These are phyloP conservation scores for Cistogaster globosa DNA, from an alignment of 2,888 invertebrate genomes.

Conservation along the genomic window DNA sequence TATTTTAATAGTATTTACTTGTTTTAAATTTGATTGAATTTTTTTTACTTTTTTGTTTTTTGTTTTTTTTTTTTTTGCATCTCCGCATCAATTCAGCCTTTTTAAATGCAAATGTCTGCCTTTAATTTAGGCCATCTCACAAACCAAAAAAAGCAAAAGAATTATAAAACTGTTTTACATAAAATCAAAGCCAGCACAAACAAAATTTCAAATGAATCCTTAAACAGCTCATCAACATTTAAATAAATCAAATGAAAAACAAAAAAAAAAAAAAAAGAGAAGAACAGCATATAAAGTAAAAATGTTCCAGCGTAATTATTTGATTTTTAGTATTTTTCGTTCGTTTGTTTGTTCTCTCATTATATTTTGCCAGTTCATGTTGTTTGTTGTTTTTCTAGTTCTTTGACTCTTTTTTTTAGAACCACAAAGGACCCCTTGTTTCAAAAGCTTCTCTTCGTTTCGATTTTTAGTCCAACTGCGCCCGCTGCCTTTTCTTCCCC, in stretches of 20 bases:
- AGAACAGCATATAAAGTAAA: conserved; percentile 14
- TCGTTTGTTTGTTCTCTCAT: conserved; percentile 19
- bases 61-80: background rate
- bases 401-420: conserved; percentile 52
- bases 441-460: background rate
- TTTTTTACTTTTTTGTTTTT: background rate
- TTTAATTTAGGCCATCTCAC: conserved; percentile 38
- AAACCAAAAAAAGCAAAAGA: conserved; percentile 3
- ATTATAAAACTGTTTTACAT: conserved; percentile 10
- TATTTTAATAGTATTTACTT: conserved; percentile 1
- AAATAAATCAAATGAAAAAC: conserved; percentile 1
- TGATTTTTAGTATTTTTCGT: conserved; percentile 23
- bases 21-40: background rate
- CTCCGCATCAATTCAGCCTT: background rate
- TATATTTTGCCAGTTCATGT: conserved; percentile 17
- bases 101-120: conserved; percentile 46
- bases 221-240: conserved; percentile 13
- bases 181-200: background rate
- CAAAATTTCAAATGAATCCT: conserved; percentile 2
- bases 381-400: background rate
- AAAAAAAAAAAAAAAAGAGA: background rate
- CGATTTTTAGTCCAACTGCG: background rate
- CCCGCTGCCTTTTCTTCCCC: background rate
- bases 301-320: conserved; percentile 34
- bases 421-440: conserved; percentile 52